Base-by-base conservation (phyloP, 2,797 vertebrate species). In the Fundulus diaphanus region DNA sequence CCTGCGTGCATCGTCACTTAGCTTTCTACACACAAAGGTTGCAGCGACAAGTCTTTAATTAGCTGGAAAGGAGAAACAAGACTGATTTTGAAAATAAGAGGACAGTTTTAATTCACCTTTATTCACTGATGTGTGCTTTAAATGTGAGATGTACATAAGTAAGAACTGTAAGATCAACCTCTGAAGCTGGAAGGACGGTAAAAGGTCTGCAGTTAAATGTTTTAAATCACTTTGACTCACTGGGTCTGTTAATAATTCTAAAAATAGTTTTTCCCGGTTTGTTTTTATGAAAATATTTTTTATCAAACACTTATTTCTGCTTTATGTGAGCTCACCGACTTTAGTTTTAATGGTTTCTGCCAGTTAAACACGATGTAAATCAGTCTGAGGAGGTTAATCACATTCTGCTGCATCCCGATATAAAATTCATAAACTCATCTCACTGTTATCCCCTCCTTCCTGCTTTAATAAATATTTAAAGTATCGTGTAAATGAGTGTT, bases 391-490 rank as follows among this genome's bases (percentile, higher is more conserved):
- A 22, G 31, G 7, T 61, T 56, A 3, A 11, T 12, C 0, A 18
- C 24, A 57, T 35, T 51, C 61, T 31, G 24, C 29, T 67, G 70
- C 70, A 71, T 81, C 20, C 31, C 33, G 59, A 59, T 70, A 63
- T 48, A 37, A 81, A 59, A 78, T 76, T 72, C 75, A 82, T 76
- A 13, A 12, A 33, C 65, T 74, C 71, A 69, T 83, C 13, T 31
- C n/a, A 3, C 22, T 5, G 40, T 73, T 42, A 0, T 13, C 6
- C 29, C 35, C 51, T 63, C 76, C 69, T 11, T 68, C 37, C 37
- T 78, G 66, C 67, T 13, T 40, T 46, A 84, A 90, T 46, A 89
- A 86, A 87, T 76, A 85, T 90, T 82, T 18, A 84, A 68, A 12
- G 52, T 59, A 8, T 31, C 40, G 9, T 81, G 82, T 82, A 74